A percentile compares a stretch with the other conserved stretches of the same genome.
Evolutionary conservation across 1,140 invertebrate species (phyloP).

Genomic region (Belonocnema kinseyi): DNA sequence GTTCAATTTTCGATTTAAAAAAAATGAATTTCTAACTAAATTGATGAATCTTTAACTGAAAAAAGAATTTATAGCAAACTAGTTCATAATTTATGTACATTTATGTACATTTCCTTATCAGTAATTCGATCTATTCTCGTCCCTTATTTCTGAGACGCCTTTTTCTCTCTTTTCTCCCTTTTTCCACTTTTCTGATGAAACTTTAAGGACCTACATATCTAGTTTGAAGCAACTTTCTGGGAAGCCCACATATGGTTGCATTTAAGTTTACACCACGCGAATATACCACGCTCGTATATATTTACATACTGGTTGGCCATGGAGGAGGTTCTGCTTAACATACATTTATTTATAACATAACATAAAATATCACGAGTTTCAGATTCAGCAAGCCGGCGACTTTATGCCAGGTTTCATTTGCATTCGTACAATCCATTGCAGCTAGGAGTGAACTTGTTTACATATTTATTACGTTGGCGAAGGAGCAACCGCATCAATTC

Average conservation of each 20-base stretch:
- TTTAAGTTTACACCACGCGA: background rate
- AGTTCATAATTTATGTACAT: no score
- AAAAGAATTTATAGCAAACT: no score
- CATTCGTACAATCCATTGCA: slow-evolving; percentile 38
- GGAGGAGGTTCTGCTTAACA: background rate
- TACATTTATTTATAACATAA: background rate
- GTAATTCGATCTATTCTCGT: background rate
- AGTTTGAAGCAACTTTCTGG: background rate
- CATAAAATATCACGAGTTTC: background rate
- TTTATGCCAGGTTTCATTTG: slow-evolving; percentile 34
- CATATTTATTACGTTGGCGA: slow-evolving; percentile 53
- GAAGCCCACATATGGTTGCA: background rate
- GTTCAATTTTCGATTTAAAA: no score
- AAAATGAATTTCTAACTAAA: no score
- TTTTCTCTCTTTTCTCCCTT: background rate
- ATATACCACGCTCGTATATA: background rate
- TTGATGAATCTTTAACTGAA: no score
- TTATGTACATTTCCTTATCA: background rate
- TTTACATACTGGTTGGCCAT: background rate
- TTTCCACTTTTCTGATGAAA: slow-evolving; percentile 8
- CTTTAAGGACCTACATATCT: background rate
- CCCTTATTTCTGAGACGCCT: background rate
- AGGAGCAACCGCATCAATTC: slow-evolving; percentile 20
- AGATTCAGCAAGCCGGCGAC: background rate
- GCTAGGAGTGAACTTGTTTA: slow-evolving; percentile 48